Conservation (phyloP, 2,113 vertebrate genomes). For the Syngnathus typhle region DNA sequence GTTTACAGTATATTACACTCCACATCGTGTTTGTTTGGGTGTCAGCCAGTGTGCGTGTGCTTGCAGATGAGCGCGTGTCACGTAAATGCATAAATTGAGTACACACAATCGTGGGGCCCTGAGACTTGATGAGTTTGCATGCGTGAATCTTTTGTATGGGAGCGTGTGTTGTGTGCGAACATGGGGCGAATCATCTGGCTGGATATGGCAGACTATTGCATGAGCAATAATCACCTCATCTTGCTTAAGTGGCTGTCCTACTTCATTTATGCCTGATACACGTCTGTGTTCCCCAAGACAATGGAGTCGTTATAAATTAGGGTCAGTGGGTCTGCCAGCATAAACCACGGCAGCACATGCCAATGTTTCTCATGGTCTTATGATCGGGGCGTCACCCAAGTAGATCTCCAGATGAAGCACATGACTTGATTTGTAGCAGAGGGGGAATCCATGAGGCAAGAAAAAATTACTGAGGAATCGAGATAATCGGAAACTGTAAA, state of each 20-base stretch:
- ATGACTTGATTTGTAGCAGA: slow-evolving; percentile 2
- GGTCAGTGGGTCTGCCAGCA: slow-evolving; percentile 47
- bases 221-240: slow-evolving; percentile 60
- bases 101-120: slow-evolving; percentile 8
- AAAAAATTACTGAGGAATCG: too few species aligned
- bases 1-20: slow-evolving; percentile 32
- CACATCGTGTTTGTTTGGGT: slow-evolving; percentile 25
- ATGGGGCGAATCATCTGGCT: slow-evolving; percentile 38
- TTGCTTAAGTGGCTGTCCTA: slow-evolving; percentile 57
- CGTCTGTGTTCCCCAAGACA: slow-evolving; percentile 59
- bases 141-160: not conserved
- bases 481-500: too few species aligned
- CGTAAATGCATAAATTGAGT: slow-evolving; percentile 7
- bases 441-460: not conserved
- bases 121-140: not conserved
- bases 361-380: slow-evolving; percentile 44
- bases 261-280: slow-evolving; percentile 58
- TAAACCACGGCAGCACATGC: slow-evolving; percentile 38
- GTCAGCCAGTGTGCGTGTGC: not conserved
- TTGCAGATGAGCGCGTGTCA: not conserved
- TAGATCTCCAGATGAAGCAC: slow-evolving; percentile 13
- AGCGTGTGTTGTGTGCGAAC: slow-evolving; percentile 12
- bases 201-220: slow-evolving; percentile 55
- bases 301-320: slow-evolving; percentile 63
- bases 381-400: slow-evolving; percentile 16